Conservation (phyloP, 2,888 invertebrate species). For the Sussaba pulchella region DNA sequence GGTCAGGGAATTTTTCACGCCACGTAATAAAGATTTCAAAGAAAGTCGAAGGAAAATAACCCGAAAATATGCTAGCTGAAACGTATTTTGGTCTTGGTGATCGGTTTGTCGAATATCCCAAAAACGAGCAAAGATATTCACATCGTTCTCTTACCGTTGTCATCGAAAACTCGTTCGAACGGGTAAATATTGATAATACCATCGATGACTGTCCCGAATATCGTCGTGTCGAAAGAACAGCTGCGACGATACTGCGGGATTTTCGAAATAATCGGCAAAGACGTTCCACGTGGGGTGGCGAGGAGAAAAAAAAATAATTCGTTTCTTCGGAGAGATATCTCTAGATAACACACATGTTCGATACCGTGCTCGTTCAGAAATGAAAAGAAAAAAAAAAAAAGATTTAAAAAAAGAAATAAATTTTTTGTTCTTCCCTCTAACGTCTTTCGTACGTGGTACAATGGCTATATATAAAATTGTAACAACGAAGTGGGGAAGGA, state of each 20-base stretch:
- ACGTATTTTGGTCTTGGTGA: no score
- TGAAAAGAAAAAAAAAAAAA: slow-evolving; percentile 6
- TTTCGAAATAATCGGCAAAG: slow-evolving; percentile 37
- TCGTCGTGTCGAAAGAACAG: slow-evolving; percentile 5
- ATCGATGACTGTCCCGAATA: neutral
- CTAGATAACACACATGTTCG: slow-evolving; percentile 64
- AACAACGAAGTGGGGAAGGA: slow-evolving; percentile 37
- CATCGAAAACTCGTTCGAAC: neutral
- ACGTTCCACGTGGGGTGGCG: slow-evolving; percentile 60
- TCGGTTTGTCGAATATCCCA: neutral
- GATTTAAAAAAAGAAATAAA: neutral
- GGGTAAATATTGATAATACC: neutral
- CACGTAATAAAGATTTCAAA: no score
- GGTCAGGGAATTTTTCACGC: no score
- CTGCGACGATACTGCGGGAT: slow-evolving; percentile 13
- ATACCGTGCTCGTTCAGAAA: slow-evolving; percentile 47
- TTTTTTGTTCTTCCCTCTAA: slow-evolving; percentile 36
- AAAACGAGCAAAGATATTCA: slow-evolving; percentile 29
- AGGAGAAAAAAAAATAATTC: slow-evolving; percentile 20
- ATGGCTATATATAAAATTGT: slow-evolving; percentile 60
- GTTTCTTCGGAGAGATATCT: slow-evolving; percentile 37
- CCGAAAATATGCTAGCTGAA: no score
- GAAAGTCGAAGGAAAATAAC: no score
- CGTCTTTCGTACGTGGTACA: slow-evolving; percentile 53
- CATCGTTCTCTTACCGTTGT: slow-evolving; percentile 29